Percentiles rank a stretch among this genome's conserved stretches.
Evolutionary conservation across 2,888 invertebrate species (phyloP).

Genomic region (Agonopterix subpropinquella): DNA sequence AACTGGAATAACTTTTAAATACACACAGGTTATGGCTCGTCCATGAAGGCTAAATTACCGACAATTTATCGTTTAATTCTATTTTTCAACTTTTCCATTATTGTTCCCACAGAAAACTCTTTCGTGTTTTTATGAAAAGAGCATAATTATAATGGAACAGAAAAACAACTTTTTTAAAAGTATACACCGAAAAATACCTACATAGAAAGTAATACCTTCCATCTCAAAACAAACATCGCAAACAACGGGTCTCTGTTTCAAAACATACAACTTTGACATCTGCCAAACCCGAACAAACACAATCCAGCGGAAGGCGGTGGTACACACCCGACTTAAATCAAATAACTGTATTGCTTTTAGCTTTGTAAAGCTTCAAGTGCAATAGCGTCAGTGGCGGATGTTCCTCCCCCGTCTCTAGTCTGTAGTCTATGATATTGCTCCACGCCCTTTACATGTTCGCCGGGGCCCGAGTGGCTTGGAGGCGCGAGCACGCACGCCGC

Average conservation of each 20-base stretch:
- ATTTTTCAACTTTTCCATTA: too few species aligned
- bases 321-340: conserved; percentile 73
- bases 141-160: too few species aligned
- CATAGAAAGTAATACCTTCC: conserved; percentile 30
- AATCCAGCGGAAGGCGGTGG: conserved; percentile 67
- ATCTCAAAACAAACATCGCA: conserved; percentile 57
- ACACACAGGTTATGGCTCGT: too few species aligned
- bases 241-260: conserved; percentile 67
- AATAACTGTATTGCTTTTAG: conserved; percentile 76
- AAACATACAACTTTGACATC: conserved; percentile 74
- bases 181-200: conserved; percentile 5
- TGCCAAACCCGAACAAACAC: conserved; percentile 74
- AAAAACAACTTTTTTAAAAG: too few species aligned
- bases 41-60: too few species aligned
- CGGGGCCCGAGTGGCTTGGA: conserved; percentile 31
- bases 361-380: conserved; percentile 74
- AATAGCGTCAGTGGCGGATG: conserved; percentile 70
- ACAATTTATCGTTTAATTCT: too few species aligned
- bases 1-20: conserved; percentile 14
- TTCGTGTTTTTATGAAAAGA: too few species aligned
- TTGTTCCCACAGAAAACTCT: too few species aligned
- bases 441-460: conserved; percentile 72
- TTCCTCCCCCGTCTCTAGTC: conserved; percentile 62
- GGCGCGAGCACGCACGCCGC: conserved; percentile 45
- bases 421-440: conserved; percentile 74